phyloP scores from a whole-genome alignment of 2,797 vertebrate species.

The Mionectes olivaceus region DNA sequence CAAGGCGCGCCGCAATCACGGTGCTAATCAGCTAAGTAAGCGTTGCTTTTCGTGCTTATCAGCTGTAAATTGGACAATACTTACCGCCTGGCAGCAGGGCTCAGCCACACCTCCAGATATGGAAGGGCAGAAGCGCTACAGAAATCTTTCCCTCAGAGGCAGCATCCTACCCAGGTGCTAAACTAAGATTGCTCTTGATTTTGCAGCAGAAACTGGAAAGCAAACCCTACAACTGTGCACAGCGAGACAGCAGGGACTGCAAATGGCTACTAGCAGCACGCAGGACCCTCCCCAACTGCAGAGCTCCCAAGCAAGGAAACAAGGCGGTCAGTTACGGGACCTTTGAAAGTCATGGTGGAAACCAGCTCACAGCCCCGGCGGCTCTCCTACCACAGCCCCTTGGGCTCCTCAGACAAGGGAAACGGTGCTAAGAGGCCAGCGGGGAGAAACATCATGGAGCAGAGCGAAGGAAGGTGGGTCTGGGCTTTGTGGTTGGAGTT shows the following conservation, averaged over 20 bases:
- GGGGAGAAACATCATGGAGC: neutral
- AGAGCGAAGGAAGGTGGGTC: neutral
- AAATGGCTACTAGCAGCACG: accelerated
- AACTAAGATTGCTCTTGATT: neutral
- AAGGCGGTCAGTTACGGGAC: accelerated
- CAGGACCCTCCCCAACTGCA: neutral
- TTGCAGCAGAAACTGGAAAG: neutral
- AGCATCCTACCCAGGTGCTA: neutral
- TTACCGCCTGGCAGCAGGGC: neutral
- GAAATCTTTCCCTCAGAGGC: neutral
- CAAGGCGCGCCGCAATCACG: neutral
- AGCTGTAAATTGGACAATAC: slow-evolving; percentile 8
- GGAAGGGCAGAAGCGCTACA: neutral
- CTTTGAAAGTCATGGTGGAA: neutral
- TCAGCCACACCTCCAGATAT: neutral
- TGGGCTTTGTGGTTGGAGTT: accelerated
- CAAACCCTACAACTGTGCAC: accelerated
- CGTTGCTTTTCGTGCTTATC: neutral
- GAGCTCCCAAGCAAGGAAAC: neutral
- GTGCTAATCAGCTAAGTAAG: neutral
- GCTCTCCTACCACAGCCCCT: neutral
- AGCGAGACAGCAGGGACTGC: neutral
- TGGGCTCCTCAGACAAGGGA: neutral
- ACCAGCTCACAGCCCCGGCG: accelerated
- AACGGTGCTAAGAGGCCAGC: neutral